A percentile compares a stretch with the other conserved stretches of the same genome.
Evolutionary conservation across 1,140 invertebrate species (phyloP).

Genomic region (Polypedilum pembai): DNA sequence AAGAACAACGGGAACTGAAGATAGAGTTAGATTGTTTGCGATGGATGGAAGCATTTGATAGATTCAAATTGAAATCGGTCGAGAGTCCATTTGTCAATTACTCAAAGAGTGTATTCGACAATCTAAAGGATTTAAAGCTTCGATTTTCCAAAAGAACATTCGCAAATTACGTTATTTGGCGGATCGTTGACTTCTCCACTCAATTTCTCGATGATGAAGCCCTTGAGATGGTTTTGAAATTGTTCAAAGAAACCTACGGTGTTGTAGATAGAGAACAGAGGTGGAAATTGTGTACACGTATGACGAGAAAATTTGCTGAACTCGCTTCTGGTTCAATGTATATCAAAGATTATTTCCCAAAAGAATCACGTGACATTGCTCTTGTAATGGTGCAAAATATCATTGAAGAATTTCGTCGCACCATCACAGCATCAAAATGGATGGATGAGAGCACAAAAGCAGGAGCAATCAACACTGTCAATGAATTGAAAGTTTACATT

Average conservation of each 20-base stretch:
- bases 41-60: conserved; percentile 11
- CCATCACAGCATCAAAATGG: background rate
- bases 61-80: background rate
- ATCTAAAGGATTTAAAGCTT: background rate
- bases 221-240: background rate
- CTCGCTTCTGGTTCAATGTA: background rate
- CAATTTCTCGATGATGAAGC: background rate
- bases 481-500: background rate
- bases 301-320: conserved; percentile 20
- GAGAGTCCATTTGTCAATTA: background rate
- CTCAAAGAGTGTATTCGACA: background rate
- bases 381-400: background rate
- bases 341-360: background rate
- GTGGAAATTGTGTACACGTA: background rate
- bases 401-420: background rate
- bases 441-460: background rate
- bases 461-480: background rate
- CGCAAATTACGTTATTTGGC: conserved; percentile 20
- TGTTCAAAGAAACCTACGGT: background rate
- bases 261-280: background rate
- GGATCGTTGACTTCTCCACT: background rate
- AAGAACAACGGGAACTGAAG: background rate
- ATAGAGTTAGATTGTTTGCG: background rate
- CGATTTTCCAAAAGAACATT: background rate
- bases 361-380: background rate